phyloP scores from a whole-genome alignment of 1,140 invertebrate species.

The Drosophila melanogaster region Release_6_plus_ISO1_MT NT_033777.3:11013501-11014000 shows the following conservation, averaged over 20 bases:
- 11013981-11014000: too few relatives aligned
- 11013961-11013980: too few relatives aligned
- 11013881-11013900: constrained; percentile 38
- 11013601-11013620: constrained; percentile 39
- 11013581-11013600: constrained; percentile 67
- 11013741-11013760: background rate
- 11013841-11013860: background rate
- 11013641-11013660: constrained; percentile 62
- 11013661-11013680: constrained; percentile 71
- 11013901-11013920: constrained; percentile 32
- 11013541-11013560: constrained; percentile 64
- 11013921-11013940: constrained; percentile 3
- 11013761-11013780: constrained; percentile 64
- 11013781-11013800: constrained; percentile 65
- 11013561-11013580: constrained; percentile 57
- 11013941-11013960: too few relatives aligned
- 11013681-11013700: constrained; percentile 59
- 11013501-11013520: constrained; percentile 24
- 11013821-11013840: background rate
- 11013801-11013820: constrained; percentile 50
- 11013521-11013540: constrained; percentile 64
- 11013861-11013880: constrained; percentile 46
- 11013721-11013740: constrained; percentile 53
- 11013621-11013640: constrained; percentile 43
- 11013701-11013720: constrained; percentile 45